Evolutionary conservation across 2,113 vertebrate species (phyloP), one percentile per base, ranked within the genome.

Genomic region (Platysteira castanea): DNA sequence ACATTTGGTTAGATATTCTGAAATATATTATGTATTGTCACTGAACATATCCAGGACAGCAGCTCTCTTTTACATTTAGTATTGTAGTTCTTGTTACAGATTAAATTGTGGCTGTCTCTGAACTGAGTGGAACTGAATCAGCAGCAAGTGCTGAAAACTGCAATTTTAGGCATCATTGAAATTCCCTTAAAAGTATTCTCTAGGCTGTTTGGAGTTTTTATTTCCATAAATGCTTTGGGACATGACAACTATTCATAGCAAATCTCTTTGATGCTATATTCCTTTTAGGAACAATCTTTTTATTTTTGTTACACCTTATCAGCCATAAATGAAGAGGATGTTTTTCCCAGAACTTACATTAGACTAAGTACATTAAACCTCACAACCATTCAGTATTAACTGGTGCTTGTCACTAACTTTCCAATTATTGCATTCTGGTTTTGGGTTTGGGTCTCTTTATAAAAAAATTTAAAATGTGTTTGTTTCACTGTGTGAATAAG

Each of bases 1-100:
- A 92, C 79, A 47, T 90, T 80, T 97, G 39, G 82, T 91, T 94
- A 90, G 83, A 84, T 63, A 74, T 84, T 88, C 71, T 86, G 67
- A 41, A 50, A 46, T 41, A 13, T 31, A 7, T 73, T 57, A 39
- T 9, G 2, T 64, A 8, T 12, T 91, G 53, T 39, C 28, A 67
- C 47, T 71, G 39, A 87, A 47, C 28, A 19, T 37, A 44, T 13
- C 65, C 41, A 60, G 26, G 28, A 53, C 16, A 79, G 37, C 28
- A 65, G 39, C 35, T 75, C 1, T 13, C 19, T 76, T 70, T 49
- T 69, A 20, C 3, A 22, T 69, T 75, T 73, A 37, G 16, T 83
- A 15, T 41, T 84, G 13, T 61, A 76, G 39, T n/a, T 91, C 20
- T 59, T 80, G 5, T 63, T 61, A 24, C 8, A 31, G 73, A 42